Evolutionary conservation across 2,113 vertebrate species (phyloP).

Genomic region (Sardina pilchardus): DNA sequence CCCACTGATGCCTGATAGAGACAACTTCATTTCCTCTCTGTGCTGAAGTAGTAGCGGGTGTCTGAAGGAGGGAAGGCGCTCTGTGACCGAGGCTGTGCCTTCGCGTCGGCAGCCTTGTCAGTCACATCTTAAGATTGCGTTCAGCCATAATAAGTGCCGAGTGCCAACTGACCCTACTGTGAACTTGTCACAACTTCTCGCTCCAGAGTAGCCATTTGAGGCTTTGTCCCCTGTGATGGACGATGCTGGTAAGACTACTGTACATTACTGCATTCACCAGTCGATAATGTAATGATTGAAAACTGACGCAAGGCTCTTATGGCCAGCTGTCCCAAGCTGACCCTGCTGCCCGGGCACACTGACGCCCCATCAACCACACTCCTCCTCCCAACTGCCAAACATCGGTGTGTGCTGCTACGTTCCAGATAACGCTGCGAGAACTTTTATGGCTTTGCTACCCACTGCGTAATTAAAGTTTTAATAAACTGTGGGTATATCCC

Average conservation of each 20-base stretch:
- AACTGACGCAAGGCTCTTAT: neutral
- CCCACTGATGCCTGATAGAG: neutral
- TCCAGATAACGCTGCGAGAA: neutral
- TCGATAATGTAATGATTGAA: neutral
- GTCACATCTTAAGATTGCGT: neutral
- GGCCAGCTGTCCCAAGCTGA: neutral
- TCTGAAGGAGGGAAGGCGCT: neutral
- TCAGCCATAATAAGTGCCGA: neutral
- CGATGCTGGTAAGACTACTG: neutral
- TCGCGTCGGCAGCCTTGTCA: neutral
- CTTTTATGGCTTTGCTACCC: neutral
- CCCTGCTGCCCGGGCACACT: neutral
- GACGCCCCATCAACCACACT: neutral
- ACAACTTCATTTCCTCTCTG: neutral
- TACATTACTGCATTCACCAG: neutral
- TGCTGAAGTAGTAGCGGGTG: neutral
- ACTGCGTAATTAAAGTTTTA: neutral
- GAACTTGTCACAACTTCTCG: neutral
- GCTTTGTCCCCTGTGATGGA: neutral
- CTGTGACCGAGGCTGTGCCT: neutral
- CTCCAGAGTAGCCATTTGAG: neutral
- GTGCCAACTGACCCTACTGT: neutral
- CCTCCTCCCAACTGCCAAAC: neutral
- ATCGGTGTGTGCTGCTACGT: neutral
- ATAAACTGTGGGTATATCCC: neutral